Percentiles rank a stretch among this genome's conserved stretches.
Evolutionary conservation across 2,113 vertebrate genomes (phyloP).

Genomic region (Hippolais icterina): DNA sequence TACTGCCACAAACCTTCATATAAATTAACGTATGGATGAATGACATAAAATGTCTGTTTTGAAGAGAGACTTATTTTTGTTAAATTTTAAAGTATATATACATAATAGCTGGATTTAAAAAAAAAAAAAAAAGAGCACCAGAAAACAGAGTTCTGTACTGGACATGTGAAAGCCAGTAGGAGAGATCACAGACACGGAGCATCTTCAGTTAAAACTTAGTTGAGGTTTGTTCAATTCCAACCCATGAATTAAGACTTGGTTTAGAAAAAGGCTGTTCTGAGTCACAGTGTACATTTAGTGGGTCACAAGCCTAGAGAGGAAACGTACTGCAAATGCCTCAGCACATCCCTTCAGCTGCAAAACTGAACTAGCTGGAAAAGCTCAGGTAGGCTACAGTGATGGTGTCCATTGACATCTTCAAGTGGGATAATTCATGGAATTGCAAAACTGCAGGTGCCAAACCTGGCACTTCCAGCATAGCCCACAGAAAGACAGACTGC

Average conservation of each 20-base stretch:
- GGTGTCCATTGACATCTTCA: not conserved
- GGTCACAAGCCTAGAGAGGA: not conserved
- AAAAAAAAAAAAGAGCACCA: not conserved
- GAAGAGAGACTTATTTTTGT: not conserved
- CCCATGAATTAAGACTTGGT: not conserved
- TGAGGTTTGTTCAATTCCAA: not conserved
- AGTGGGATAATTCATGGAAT: not conserved
- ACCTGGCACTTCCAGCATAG: not conserved
- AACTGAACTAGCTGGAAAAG: not conserved
- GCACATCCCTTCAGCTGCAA: not conserved
- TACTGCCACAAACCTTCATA: not conserved
- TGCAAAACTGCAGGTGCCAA: not conserved
- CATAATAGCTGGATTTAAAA: not conserved
- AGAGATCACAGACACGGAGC: accelerated
- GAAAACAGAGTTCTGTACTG: not conserved
- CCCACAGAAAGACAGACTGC: not conserved
- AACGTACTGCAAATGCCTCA: not conserved
- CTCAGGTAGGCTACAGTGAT: not conserved
- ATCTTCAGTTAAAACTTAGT: not conserved
- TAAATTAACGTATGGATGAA: not conserved
- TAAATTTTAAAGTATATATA: not conserved
- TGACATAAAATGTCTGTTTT: not conserved
- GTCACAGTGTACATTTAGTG: not conserved
- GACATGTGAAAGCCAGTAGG: not conserved
- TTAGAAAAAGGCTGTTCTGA: conserved; percentile 5